Evolutionary conservation across 2,888 invertebrate species (phyloP).

Genomic region (Ormyrus thymus): DNA sequence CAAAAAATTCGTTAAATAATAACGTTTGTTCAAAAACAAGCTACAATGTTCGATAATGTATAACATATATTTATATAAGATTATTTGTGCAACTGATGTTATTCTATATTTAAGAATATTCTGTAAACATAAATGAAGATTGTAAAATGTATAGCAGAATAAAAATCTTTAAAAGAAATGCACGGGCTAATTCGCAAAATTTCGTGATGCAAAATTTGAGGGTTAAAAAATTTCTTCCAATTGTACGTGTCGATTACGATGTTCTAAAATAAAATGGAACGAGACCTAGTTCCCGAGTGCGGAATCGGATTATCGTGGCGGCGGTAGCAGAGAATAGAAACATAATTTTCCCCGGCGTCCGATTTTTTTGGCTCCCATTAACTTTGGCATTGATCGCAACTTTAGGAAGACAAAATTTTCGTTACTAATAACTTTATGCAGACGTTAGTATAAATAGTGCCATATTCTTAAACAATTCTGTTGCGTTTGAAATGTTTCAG

Average conservation of each 20-base stretch:
- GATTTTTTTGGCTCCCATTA: conserved; percentile 41
- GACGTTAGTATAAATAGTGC: too few species aligned
- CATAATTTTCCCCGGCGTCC: conserved; percentile 14
- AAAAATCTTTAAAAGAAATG: background rate
- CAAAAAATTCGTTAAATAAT: too few species aligned
- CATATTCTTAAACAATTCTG: too few species aligned
- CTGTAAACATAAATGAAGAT: background rate
- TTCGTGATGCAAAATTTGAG: background rate
- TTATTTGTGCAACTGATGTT: too few species aligned
- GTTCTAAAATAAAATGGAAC: conserved; percentile 36
- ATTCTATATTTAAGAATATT: conserved; percentile 6
- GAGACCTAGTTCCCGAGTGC: conserved; percentile 22
- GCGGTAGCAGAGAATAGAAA: conserved; percentile 33
- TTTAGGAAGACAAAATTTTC: conserved; percentile 24
- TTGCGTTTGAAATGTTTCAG: too few species aligned
- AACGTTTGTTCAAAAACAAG: too few species aligned
- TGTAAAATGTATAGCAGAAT: too few species aligned
- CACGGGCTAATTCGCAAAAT: background rate
- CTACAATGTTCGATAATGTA: too few species aligned
- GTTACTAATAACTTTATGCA: conserved; percentile 12
- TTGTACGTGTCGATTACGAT: conserved; percentile 7
- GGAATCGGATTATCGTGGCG: conserved; percentile 14
- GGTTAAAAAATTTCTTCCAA: background rate
- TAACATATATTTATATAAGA: too few species aligned
- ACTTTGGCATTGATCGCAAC: conserved; percentile 36